A percentile compares a stretch with the other conserved stretches of the same genome.
phyloP scores from a whole-genome alignment of 2,113 vertebrate species.

The Phrynocephalus versicolor region DNA sequence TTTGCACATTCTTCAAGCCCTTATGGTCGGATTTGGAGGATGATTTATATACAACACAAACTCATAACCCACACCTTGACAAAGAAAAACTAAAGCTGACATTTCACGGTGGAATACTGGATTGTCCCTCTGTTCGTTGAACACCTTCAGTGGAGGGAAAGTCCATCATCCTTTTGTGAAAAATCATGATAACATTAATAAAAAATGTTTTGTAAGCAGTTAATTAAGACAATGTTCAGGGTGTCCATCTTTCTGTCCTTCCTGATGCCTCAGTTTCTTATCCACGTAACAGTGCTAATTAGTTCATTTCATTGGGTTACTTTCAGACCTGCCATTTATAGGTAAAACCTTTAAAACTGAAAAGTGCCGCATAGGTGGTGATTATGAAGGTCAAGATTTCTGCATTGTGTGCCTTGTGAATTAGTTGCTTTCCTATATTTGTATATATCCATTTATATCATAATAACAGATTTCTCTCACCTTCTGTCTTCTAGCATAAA shows the following conservation, averaged over 20 bases:
- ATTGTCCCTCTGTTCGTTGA: background rate
- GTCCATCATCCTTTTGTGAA: background rate
- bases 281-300: background rate
- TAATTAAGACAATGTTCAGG: background rate
- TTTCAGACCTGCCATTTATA: conserved; percentile 8
- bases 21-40: too few species aligned
- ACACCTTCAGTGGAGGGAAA: background rate
- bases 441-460: conserved; percentile 6
- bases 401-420: background rate
- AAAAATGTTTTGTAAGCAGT: background rate
- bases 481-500: conserved; percentile 13
- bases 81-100: background rate
- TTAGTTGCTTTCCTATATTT: conserved; percentile 20
- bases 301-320: background rate
- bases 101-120: background rate
- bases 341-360: conserved; percentile 10
- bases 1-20: too few species aligned
- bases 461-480: conserved; percentile 19
- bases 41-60: too few species aligned
- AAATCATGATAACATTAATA: background rate
- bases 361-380: background rate
- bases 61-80: background rate
- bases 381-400: conserved; percentile 32
- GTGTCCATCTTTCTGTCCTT: background rate
- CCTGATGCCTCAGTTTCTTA: conserved; percentile 20